Conservation (phyloP, 2,888 invertebrate genomes). For the Rhyacophila evoluta region DNA sequence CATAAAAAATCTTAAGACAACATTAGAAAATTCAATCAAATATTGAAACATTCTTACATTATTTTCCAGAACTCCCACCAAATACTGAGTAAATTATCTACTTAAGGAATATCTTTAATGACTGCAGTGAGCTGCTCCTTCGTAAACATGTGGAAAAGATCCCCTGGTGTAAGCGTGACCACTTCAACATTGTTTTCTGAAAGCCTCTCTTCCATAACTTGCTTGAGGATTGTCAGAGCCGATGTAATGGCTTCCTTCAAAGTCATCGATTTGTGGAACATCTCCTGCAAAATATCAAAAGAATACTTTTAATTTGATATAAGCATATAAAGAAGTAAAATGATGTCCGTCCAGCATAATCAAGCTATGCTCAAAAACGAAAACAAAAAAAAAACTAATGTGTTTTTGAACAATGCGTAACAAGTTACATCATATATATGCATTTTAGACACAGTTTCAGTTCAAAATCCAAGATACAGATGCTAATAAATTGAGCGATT, state of each 20-base stretch:
- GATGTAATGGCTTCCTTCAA: conserved; percentile 92
- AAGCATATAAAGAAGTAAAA: too few relatives aligned
- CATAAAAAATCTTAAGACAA: neutral
- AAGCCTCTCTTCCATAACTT: conserved; percentile 99
- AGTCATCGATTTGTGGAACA: conserved; percentile 88
- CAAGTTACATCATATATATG: too few relatives aligned
- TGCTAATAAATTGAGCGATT: too few relatives aligned
- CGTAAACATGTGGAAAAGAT: conserved; percentile 89
- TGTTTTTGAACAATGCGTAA: too few relatives aligned
- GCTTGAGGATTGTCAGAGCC: conserved; percentile 94
- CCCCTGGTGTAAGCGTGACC: conserved; percentile 88
- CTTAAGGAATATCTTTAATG: conserved; percentile 80
- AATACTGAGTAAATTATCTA: neutral
- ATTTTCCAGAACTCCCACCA: neutral
- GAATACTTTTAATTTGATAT: too few relatives aligned
- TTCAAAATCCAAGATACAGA: too few relatives aligned
- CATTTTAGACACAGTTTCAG: too few relatives aligned
- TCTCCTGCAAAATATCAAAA: conserved; percentile 74
- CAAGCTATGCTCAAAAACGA: too few relatives aligned
- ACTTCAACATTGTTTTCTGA: conserved; percentile 98
- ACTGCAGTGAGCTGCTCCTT: conserved; percentile 93
- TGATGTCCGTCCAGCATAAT: too few relatives aligned
- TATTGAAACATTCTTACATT: neutral
- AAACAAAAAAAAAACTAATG: too few relatives aligned
- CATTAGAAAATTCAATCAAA: neutral